A percentile compares a stretch with the other conserved stretches of the same genome.
phyloP scores from a whole-genome alignment of 2,797 vertebrate genomes.

The Trichosurus vulpecula region DNA sequence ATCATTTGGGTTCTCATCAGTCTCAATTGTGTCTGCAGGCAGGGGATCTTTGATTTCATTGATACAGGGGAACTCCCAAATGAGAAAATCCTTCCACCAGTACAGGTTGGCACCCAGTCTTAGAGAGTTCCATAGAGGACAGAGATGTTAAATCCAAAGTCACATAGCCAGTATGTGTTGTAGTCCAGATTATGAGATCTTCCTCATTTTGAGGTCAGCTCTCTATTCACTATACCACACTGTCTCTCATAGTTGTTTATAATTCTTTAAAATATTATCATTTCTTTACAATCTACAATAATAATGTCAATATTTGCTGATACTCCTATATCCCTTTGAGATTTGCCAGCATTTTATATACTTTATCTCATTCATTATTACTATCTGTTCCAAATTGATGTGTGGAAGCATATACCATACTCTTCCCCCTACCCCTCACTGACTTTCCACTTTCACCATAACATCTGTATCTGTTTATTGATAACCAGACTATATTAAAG shows the following conservation, averaged over 20 bases:
- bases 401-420: not conserved
- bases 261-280: not conserved
- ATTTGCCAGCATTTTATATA: not conserved
- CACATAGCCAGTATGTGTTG: not conserved
- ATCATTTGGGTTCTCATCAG: not conserved
- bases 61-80: not conserved
- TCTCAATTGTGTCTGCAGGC: not conserved
- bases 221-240: not conserved
- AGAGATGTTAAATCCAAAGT: not conserved
- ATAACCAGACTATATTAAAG: not conserved
- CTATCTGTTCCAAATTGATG: not conserved
- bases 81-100: not conserved
- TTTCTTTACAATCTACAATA: not conserved
- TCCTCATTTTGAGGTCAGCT: not conserved
- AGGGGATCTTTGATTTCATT: not conserved
- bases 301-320: not conserved
- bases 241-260: not conserved
- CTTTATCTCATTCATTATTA: not conserved
- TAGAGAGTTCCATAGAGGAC: not conserved
- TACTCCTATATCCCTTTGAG: not conserved
- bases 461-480: constrained; percentile 28
- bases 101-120: not conserved
- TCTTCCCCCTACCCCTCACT: not conserved
- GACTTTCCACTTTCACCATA: constrained; percentile 21
- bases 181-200: not conserved